Evolutionary conservation across 35 echinoderm and acorn worm genomes (phyloP).

Genomic region (Lytechinus pictus): DNA sequence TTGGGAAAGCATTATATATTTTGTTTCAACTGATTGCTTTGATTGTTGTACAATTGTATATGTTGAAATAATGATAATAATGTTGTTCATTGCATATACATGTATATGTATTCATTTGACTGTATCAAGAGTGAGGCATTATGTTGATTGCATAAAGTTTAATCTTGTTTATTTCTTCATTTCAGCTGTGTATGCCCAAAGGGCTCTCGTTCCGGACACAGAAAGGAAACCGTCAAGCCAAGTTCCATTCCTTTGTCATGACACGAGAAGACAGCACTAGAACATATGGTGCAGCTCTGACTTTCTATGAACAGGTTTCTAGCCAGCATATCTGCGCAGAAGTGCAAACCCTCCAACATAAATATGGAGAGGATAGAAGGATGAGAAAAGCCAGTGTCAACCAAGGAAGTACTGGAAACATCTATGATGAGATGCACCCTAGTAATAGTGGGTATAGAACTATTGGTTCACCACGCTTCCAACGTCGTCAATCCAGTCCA

Average conservation of each 20-base stretch:
- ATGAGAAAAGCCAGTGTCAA: conserved; percentile 66
- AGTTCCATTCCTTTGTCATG: conserved; percentile 91
- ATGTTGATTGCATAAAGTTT: no score
- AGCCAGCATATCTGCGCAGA: conserved; percentile 73
- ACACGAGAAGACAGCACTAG: conserved; percentile 84
- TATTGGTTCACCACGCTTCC: conserved; percentile 47
- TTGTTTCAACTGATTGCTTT: no score
- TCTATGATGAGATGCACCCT: conserved; percentile 36
- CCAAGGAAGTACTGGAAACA: conserved; percentile 40
- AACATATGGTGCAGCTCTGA: conserved; percentile 82
- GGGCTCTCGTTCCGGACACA: conserved; percentile 89
- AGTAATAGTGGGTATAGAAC: conserved; percentile 33
- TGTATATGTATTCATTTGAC: no score
- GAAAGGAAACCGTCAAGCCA: conserved; percentile 72
- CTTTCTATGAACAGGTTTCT: conserved; percentile 88
- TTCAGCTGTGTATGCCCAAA: conserved; percentile 96
- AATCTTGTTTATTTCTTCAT: not conserved
- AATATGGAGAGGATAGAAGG: conserved; percentile 62
- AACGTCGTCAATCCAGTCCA: conserved; percentile 72
- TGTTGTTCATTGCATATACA: no score
- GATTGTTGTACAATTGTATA: no score
- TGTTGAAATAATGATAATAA: no score
- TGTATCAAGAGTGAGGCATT: no score
- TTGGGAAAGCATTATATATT: no score
- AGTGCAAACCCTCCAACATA: conserved; percentile 71